A percentile compares a stretch with the other conserved stretches of the same genome.
Evolutionary conservation across 2,113 vertebrate genomes (phyloP).

Genomic region (Balaeniceps rex): DNA sequence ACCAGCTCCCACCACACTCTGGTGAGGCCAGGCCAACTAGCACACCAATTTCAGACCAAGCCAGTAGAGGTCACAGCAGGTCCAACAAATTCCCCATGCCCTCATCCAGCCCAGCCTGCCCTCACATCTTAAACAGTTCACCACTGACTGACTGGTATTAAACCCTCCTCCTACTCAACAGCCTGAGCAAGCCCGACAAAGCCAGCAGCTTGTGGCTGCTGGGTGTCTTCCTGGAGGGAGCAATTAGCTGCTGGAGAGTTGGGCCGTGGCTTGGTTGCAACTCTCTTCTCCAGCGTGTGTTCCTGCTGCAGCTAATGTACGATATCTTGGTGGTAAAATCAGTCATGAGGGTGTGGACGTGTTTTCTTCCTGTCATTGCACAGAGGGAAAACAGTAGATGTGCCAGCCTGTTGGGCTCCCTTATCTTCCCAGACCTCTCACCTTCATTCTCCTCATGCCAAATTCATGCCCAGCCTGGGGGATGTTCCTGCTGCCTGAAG

Average conservation of each 20-base stretch:
- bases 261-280: not conserved
- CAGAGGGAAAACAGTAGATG: not conserved
- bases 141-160: not conserved
- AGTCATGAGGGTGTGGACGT: slow-evolving; percentile 2
- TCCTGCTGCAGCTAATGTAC: not conserved
- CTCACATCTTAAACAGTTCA: not conserved
- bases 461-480: not conserved
- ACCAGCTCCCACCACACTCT: not conserved
- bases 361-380: slow-evolving; percentile 1
- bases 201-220: not conserved
- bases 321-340: not conserved
- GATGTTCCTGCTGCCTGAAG: not conserved
- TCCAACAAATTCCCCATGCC: slow-evolving; percentile 16
- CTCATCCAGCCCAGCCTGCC: not conserved
- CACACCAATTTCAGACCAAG: slow-evolving; percentile 40
- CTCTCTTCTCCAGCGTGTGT: rapidly evolving
- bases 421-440: slow-evolving; percentile 23
- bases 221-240: not conserved
- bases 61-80: slow-evolving; percentile 69
- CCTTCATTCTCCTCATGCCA: not conserved
- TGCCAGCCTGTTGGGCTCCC: not conserved
- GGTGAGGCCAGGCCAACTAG: not conserved
- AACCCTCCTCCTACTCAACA: not conserved
- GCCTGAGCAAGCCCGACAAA: not conserved
- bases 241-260: not conserved